These are phyloP conservation scores for Sandelia bainsii DNA, from an alignment of 2,797 vertebrate genomes.

Conservation along the genomic window DNA sequence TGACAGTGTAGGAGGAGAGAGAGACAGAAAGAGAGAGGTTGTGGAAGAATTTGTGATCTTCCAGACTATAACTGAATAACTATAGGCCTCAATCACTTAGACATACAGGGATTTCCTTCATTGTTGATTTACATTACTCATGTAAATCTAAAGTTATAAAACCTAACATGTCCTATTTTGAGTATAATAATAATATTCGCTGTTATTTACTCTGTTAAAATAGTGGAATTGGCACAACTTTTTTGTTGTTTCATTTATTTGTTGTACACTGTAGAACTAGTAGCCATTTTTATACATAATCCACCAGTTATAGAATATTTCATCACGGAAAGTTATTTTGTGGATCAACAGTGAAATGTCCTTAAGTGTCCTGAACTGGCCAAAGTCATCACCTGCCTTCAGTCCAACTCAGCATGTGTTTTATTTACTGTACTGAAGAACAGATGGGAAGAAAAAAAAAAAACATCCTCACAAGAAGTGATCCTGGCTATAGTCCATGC, in stretches of 20 bases:
- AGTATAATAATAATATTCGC: too few relatives aligned
- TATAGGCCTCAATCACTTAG: slow-evolving; percentile 40
- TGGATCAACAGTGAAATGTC: background rate
- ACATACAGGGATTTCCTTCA: slow-evolving; percentile 45
- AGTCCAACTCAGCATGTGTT: slow-evolving; percentile 22
- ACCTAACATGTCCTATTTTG: too few relatives aligned
- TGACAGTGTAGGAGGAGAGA: slow-evolving; percentile 57
- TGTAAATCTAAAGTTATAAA: background rate
- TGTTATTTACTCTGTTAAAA: too few relatives aligned
- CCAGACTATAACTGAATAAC: slow-evolving; percentile 15
- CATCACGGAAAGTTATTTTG: background rate
- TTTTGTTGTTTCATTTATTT: background rate
- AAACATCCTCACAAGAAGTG: background rate
- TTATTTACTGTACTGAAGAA: slow-evolving; percentile 11
- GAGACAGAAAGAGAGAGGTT: slow-evolving; percentile 15
- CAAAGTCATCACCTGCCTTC: slow-evolving; percentile 1
- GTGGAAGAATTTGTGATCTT: slow-evolving; percentile 27
- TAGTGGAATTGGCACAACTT: too few relatives aligned
- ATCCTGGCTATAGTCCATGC: slow-evolving; percentile 1
- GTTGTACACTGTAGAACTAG: background rate
- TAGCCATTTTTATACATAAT: background rate
- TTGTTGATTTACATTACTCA: slow-evolving; percentile 21
- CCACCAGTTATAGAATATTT: background rate
- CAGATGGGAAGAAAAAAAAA: slow-evolving; percentile 7
- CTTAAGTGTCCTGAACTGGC: slow-evolving; percentile 3